These are phyloP conservation scores for Acromyrmex heyeri DNA, from an alignment of 1,140 invertebrate species.

Conservation along the genomic window DNA sequence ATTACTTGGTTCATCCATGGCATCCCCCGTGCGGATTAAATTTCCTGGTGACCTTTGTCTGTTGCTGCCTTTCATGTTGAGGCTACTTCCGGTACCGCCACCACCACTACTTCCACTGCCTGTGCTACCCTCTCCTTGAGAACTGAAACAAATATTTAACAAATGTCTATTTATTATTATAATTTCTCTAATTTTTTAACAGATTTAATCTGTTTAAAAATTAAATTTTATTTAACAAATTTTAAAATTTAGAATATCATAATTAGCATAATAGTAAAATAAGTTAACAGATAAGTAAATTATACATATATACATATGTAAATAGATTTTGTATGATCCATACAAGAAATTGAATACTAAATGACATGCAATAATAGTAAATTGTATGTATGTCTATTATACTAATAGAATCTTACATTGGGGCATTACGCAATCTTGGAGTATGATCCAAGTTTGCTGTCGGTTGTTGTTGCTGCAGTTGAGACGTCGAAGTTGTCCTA, in stretches of 20 bases:
- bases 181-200: too few relatives aligned
- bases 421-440: constrained; percentile 83
- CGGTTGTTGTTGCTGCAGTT: constrained; percentile 77
- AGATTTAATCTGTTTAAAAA: too few relatives aligned
- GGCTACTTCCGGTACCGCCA: constrained; percentile 75
- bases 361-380: constrained; percentile 18
- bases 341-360: constrained; percentile 33
- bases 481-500: constrained; percentile 78
- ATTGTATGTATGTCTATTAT: constrained; percentile 4
- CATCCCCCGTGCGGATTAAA: constrained; percentile 80
- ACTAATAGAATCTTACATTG: constrained; percentile 78
- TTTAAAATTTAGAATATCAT: neutral
- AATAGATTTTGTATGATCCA: constrained; percentile 1
- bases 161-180: constrained; percentile 9
- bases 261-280: neutral
- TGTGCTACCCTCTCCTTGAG: constrained; percentile 81
- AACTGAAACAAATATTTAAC: constrained; percentile 48
- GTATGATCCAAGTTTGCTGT: constrained; percentile 79
- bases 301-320: constrained; percentile 6
- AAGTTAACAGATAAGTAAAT: neutral
- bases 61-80: constrained; percentile 71
- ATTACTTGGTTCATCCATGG: constrained; percentile 82
- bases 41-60: constrained; percentile 85
- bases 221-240: constrained; percentile 4
- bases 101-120: constrained; percentile 83